Percentiles rank a stretch among this genome's conserved stretches.
Conservation (phyloP, 1,140 invertebrate species). For the Drosophila equinoxialis region DNA sequence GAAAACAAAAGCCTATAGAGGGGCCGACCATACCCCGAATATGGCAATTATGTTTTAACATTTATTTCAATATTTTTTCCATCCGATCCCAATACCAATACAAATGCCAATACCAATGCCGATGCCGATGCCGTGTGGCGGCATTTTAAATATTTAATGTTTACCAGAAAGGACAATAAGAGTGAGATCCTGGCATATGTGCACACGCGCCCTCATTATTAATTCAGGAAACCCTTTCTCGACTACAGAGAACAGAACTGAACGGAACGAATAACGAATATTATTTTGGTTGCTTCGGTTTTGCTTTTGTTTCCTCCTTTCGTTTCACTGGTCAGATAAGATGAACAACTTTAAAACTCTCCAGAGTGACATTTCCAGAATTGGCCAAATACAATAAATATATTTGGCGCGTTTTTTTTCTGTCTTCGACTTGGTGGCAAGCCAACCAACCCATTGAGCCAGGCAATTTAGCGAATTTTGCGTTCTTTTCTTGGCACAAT, state of each 20-base stretch:
- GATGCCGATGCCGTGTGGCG: slow-evolving; percentile 61
- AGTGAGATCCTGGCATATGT: slow-evolving; percentile 53
- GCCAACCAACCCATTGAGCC: background rate
- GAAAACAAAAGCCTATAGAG: slow-evolving; percentile 52
- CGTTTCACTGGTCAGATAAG: slow-evolving; percentile 29
- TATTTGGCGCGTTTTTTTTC: background rate
- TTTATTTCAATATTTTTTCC: slow-evolving; percentile 80
- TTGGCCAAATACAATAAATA: slow-evolving; percentile 80
- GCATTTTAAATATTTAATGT: slow-evolving; percentile 79
- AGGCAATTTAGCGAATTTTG: background rate
- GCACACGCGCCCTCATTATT: slow-evolving; percentile 64
- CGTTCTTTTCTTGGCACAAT: slow-evolving; percentile 44
- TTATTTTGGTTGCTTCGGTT: slow-evolving; percentile 7
- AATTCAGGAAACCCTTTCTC: slow-evolving; percentile 55
- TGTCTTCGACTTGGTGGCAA: slow-evolving; percentile 13
- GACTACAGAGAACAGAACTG: slow-evolving; percentile 32
- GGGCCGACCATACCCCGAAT: slow-evolving; percentile 30
- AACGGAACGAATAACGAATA: slow-evolving; percentile 55
- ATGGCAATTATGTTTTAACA: slow-evolving; percentile 80
- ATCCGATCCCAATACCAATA: slow-evolving; percentile 3
- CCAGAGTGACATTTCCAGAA: slow-evolving; percentile 81
- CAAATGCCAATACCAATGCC: slow-evolving; percentile 9
- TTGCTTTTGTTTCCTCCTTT: background rate
- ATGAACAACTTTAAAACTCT: slow-evolving; percentile 70
- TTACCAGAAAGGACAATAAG: background rate